Evolutionary conservation across 2,888 invertebrate genomes (phyloP), one percentile per base, ranked within the genome.

Genomic region (Netelia fuscicornis): DNA sequence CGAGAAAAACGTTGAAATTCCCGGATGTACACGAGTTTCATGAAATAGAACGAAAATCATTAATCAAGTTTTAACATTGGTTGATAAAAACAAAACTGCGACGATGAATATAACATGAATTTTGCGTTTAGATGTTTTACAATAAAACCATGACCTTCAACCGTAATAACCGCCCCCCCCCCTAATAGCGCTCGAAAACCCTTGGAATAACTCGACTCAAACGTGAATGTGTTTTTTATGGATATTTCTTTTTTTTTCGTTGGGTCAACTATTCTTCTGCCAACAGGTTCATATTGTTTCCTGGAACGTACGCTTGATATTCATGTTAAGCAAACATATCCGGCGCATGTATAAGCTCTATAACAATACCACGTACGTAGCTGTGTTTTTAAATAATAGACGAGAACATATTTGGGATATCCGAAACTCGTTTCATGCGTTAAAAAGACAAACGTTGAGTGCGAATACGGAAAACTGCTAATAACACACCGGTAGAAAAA

Each of bases 351-450:
- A 44, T 44, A 30, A 2, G 30, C 30, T 30, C 30, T 30, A 30
- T 30, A 30, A 30, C 3, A 30, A 30, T 30, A 30, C 3, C 3
- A 30, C 30, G 2, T 30, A 30, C 2, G 56, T 44, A 56, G 10
- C 25, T 30, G 6, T 60, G 48, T 20, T 20, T 17, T 11, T 30
- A 48, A 11, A 20, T 65, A 20, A 30, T 52, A 67, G 44, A 30
- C 30, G 17, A 10, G 56, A 67, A 67, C 76, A 23, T 58, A 44
- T 67, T 77, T 77, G 42, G 42, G 58, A 44, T 25, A 8, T 23
- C 44, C 77, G 37, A 6, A 23, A 60, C 56, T 13, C 23, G 67
- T 68, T 68, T 60, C 17, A 9, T 5, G 25, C 9, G 1, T 25
- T 11, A 10, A 58, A 44, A 68, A 77, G 58, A n/a, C 10, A 77